Evolutionary conservation across 2,888 invertebrate species (phyloP).

Genomic region (Acanthosepion pharaonis): DNA sequence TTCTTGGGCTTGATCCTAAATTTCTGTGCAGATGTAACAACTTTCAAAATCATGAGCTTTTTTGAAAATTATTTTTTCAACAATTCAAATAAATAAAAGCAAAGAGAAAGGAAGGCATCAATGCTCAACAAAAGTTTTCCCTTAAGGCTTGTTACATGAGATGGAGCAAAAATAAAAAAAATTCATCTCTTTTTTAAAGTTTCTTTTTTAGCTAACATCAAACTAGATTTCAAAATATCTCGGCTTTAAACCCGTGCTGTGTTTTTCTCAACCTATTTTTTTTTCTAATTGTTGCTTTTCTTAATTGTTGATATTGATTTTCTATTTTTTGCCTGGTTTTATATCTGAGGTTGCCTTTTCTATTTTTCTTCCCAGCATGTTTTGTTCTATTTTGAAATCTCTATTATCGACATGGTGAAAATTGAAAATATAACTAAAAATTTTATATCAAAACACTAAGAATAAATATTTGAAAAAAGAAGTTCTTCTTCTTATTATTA

Average conservation of each 20-base stretch:
- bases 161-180: not conserved
- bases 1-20: not conserved
- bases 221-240: conserved; percentile 18
- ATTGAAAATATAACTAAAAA: not conserved
- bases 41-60: not conserved
- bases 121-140: not conserved
- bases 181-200: not conserved
- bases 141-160: not conserved
- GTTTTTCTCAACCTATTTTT: not conserved
- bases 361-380: not conserved
- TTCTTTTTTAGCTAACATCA: not conserved
- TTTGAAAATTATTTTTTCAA: not conserved
- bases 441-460: not conserved
- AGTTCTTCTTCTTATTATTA: no score
- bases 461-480: not conserved
- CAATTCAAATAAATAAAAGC: no score
- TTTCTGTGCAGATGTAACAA: not conserved
- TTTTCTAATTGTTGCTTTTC: not conserved
- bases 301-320: not conserved
- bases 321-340: not conserved
- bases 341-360: not conserved
- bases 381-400: not conserved
- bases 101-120: not conserved
- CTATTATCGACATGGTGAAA: not conserved
- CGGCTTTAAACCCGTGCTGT: not conserved